Evolutionary conservation across 2,797 vertebrate species (phyloP).

Genomic region (Tolypeutes matacus): DNA sequence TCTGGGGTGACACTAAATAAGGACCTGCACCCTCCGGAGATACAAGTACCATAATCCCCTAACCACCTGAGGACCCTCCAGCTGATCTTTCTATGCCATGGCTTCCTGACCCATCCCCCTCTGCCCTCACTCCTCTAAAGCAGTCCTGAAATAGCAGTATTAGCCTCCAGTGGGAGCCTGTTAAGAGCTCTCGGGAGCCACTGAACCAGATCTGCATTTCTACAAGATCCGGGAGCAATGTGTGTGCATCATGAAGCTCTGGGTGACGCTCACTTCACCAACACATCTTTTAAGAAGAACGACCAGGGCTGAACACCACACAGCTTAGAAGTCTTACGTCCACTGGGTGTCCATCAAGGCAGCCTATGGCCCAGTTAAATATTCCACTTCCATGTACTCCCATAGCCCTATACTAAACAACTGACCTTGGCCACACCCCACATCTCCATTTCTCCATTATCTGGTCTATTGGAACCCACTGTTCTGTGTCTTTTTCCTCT

Average conservation of each 20-base stretch:
- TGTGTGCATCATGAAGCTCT: background rate
- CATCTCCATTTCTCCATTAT: background rate
- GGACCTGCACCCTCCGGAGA: background rate
- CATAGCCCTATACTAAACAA: background rate
- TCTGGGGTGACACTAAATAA: background rate
- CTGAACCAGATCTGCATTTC: background rate
- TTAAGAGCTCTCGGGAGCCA: background rate
- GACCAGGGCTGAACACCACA: background rate
- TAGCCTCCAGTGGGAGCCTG: background rate
- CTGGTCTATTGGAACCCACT: background rate
- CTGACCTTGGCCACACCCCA: background rate
- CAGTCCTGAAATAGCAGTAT: too few relatives aligned
- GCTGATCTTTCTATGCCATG: background rate
- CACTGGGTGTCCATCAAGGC: background rate
- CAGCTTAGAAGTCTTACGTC: background rate
- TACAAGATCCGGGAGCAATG: too few relatives aligned
- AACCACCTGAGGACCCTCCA: background rate
- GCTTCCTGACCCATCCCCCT: background rate
- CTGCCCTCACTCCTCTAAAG: background rate
- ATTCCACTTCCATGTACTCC: background rate
- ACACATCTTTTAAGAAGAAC: background rate
- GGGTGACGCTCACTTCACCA: background rate
- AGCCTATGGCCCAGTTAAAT: background rate
- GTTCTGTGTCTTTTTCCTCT: background rate
- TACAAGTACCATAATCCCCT: background rate